Evolutionary conservation across 2,797 vertebrate species (phyloP).

Genomic region (Schizopygopsis malacanthus): DNA sequence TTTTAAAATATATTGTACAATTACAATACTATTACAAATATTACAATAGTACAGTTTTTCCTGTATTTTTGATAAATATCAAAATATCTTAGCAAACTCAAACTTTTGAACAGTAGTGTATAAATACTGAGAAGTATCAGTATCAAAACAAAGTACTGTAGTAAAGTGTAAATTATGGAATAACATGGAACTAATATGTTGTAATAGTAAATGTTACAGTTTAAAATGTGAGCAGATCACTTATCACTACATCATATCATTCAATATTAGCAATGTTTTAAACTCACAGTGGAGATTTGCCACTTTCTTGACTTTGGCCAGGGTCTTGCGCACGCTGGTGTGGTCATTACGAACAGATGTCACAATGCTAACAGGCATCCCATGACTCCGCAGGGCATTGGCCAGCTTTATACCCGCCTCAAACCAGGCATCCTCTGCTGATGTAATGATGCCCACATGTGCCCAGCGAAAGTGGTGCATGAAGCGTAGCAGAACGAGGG

Average conservation of each 20-base stretch:
- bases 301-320: constrained; percentile 78
- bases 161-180: not conserved
- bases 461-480: constrained; percentile 90
- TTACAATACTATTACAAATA: too few species aligned
- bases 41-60: too few species aligned
- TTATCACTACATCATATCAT: not conserved
- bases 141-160: not conserved
- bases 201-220: not conserved
- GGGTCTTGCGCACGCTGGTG: constrained; percentile 73
- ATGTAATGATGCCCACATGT: constrained; percentile 86
- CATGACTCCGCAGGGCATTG: constrained; percentile 77
- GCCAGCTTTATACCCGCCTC: constrained; percentile 85
- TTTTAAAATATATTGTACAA: too few species aligned
- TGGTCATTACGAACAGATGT: constrained; percentile 76
- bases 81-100: not conserved
- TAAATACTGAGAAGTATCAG: not conserved
- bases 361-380: constrained; percentile 83
- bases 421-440: constrained; percentile 85
- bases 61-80: too few species aligned
- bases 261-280: not conserved
- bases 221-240: not conserved
- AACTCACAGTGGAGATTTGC: constrained; percentile 81
- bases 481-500: constrained; percentile 79
- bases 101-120: not conserved
- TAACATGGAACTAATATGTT: not conserved